Base-by-base conservation (phyloP, 2,888 invertebrate genomes). In the Caenorhabditis sp. region DNA sequence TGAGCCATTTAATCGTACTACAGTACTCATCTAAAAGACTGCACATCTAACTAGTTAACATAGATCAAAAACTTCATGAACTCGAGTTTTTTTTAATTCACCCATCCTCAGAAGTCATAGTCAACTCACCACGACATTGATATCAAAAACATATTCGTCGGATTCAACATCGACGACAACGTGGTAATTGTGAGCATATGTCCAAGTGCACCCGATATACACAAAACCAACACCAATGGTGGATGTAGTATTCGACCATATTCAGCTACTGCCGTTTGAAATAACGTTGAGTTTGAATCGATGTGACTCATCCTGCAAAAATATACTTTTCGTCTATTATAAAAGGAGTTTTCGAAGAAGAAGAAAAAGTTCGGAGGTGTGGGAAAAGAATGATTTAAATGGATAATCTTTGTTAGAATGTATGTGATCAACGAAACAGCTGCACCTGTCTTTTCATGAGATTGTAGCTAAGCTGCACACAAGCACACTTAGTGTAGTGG, bases 81-180 rank as follows among this genome's bases (percentile, higher is more conserved):
- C n/a, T n/a, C n/a, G n/a, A n/a, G n/a, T n/a, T n/a, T n/a, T n/a
- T n/a, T n/a, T n/a, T n/a, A n/a, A n/a, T n/a, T n/a, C n/a, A n/a
- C n/a, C n/a, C n/a, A n/a, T n/a, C n/a, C 31, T 31, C 31, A 7
- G 5, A 7, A 31, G 31, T 7, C 31, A 7, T 10, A 31, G 31
- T 10, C 31, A 31, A 71, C 79, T 62, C 54, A 84, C 84, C 82
- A 82, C 20, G 81, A 81, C 85, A 85, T 85, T 49, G 82, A 82
- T 59, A 85, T 84, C 57, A 85, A 65, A 49, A 85, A 78, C 62
- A 80, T 71, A 63, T 85, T 85, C 5, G 85, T 85, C 36, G 85
- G 85, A 66, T 84, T 85, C 14, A 78, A 62, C 76, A 83, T 81
- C 20, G 76, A 68, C 1, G 74, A 77, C 1, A 85, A 70, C 1